These are phyloP conservation scores for Polydrusus pterygomalis DNA, from an alignment of 2,888 invertebrate genomes.

Conservation along the genomic window DNA sequence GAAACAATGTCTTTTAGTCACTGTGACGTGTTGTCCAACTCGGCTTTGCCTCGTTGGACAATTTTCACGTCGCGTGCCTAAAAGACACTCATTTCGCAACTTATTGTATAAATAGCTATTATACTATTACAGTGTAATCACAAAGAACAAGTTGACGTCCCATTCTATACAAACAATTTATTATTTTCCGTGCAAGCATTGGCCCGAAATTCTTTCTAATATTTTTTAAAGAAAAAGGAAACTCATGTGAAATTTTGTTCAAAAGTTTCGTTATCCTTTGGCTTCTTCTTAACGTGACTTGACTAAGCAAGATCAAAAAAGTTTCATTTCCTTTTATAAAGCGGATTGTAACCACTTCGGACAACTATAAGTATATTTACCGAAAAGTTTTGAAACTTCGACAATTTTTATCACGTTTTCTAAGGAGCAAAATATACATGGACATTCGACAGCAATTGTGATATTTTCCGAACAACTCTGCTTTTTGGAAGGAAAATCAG, in stretches of 20 bases:
- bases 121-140: too few species aligned
- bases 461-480: not conserved
- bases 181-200: not conserved
- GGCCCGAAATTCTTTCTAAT: not conserved
- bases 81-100: too few species aligned
- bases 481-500: not conserved
- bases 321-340: not conserved
- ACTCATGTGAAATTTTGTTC: conserved; percentile 7
- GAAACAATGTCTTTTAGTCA: too few species aligned
- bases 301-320: conserved; percentile 3
- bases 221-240: not conserved
- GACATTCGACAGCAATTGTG: not conserved
- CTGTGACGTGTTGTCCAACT: too few species aligned
- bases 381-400: conserved; percentile 6
- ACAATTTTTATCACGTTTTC: not conserved
- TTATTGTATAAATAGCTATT: too few species aligned
- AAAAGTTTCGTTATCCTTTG: not conserved
- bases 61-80: too few species aligned
- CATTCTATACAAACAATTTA: not conserved
- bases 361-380: not conserved
- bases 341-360: not conserved
- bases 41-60: too few species aligned
- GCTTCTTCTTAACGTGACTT: not conserved
- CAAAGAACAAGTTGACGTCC: too few species aligned
- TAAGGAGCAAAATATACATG: not conserved